Evolutionary conservation across 2,888 invertebrate genomes (phyloP), one percentile per base, ranked within the genome.

Genomic region (Antitype chi): DNA sequence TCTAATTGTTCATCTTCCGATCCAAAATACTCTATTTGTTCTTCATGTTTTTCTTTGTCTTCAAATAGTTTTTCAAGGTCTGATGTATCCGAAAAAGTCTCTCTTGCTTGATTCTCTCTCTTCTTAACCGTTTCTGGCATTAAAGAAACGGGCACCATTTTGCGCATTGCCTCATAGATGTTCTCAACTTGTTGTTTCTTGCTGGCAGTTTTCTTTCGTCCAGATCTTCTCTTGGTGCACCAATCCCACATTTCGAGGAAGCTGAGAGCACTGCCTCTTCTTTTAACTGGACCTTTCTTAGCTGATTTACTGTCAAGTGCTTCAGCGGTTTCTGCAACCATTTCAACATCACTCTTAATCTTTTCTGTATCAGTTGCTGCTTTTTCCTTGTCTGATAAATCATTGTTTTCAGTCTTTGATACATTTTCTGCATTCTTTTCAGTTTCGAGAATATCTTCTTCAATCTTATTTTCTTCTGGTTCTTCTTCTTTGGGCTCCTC

Each of bases 161-260:
- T 96, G 78, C 97, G 97, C 32, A 98, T 93, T 5, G 97, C 97
- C 89, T 98, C 98, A 92, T 98, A 98, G 47, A 98, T 97, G 57
- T 97, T 97, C 84, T 97, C 97, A 92, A 97, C 97, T 86, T 80
- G 81, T n/a, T 88, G 85, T 74, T 75, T 81, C 62, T 88, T 87
- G 11, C 95, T 75, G 0, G 63, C 96, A 9, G 97, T 92, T 91
- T 96, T 96, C 76, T 96, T 97, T n/a, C 96, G 91, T 0, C 94
- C 94, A 20, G 97, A 97, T 81, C 97, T 96, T 32, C 97, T 91
- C 87, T 97, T 98, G 72, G 97, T 94, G 87, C 98, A 98, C 98
- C 98, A 98, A 70, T 98, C 98, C 98, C 98, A 98, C 87, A 98
- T 98, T 88, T 98, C 97, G 38, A 98, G 93, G 87, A 97, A 97